phyloP scores from a whole-genome alignment of 2,888 invertebrate genomes.

The Parelbella ahira region DNA sequence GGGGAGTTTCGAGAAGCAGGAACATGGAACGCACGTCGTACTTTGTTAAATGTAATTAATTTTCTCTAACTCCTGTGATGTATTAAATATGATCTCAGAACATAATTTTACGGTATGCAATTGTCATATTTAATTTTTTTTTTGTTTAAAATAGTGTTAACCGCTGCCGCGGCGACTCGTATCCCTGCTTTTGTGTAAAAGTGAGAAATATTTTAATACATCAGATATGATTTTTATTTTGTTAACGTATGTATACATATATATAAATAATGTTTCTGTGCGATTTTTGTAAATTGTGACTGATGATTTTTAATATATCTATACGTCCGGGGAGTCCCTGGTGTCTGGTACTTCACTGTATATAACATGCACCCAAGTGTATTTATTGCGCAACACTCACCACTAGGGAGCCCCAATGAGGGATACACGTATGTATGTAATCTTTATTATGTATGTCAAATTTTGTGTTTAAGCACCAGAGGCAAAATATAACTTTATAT shows the following conservation, averaged over 20 bases:
- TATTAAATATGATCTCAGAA: slow-evolving; percentile 84
- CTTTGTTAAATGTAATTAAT: slow-evolving; percentile 45
- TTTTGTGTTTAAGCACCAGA: slow-evolving; percentile 50
- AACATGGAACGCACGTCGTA: slow-evolving; percentile 36
- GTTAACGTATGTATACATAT: too few species aligned
- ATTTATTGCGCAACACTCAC: slow-evolving; percentile 47
- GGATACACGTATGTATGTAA: slow-evolving; percentile 53
- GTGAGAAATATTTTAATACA: slow-evolving; percentile 78
- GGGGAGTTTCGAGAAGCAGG: slow-evolving; percentile 26
- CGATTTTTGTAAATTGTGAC: slow-evolving; percentile 33
- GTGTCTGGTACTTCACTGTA: slow-evolving; percentile 67
- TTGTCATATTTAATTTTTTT: slow-evolving; percentile 72
- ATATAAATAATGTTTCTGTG: slow-evolving; percentile 26
- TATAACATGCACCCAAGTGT: slow-evolving; percentile 54
- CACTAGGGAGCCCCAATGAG: slow-evolving; percentile 36
- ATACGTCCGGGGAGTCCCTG: too few species aligned
- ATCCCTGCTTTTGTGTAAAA: slow-evolving; percentile 47
- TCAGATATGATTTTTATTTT: slow-evolving; percentile 57
- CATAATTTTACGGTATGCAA: slow-evolving; percentile 76
- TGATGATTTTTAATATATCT: slow-evolving; percentile 26
- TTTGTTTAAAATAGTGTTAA: slow-evolving; percentile 60
- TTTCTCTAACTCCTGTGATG: slow-evolving; percentile 83
- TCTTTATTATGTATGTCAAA: slow-evolving; percentile 41
- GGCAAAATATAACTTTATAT: slow-evolving; percentile 52
- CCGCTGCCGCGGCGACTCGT: slow-evolving; percentile 37